A percentile compares a stretch with the other conserved stretches of the same genome.
phyloP scores from a whole-genome alignment of 2,113 vertebrate genomes.

The Larimichthys polyactis region DNA sequence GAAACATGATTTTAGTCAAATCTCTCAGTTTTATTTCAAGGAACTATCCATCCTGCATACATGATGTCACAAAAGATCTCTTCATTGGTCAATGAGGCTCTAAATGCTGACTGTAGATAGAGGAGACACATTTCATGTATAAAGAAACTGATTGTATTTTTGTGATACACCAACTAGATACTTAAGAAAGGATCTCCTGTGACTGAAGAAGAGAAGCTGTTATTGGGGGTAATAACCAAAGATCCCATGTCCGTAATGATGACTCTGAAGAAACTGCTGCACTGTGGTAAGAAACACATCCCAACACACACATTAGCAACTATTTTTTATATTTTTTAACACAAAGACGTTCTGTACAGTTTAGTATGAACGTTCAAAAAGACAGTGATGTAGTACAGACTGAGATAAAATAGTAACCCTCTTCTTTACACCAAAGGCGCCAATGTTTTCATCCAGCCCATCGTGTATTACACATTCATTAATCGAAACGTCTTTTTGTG shows the following conservation, averaged over 20 bases:
- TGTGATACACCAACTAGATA: slow-evolving; percentile 54
- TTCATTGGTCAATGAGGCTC: too few relatives aligned
- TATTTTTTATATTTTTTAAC: too few relatives aligned
- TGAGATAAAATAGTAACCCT: too few relatives aligned
- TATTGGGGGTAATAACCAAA: slow-evolving; percentile 65
- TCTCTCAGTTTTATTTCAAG: background rate
- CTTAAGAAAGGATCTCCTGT: slow-evolving; percentile 62
- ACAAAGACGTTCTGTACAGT: too few relatives aligned
- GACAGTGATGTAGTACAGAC: too few relatives aligned
- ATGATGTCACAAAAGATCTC: too few relatives aligned
- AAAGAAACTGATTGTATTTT: background rate
- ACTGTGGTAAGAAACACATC: slow-evolving; percentile 66
- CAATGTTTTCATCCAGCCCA: background rate
- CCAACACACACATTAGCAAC: too few relatives aligned
- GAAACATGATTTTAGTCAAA: background rate
- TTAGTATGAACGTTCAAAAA: too few relatives aligned
- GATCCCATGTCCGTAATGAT: slow-evolving; percentile 45
- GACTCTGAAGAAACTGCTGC: slow-evolving; percentile 74
- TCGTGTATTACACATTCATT: background rate
- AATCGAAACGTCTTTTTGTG: background rate
- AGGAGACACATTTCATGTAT: too few relatives aligned
- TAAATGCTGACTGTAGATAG: too few relatives aligned
- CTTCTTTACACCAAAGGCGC: background rate
- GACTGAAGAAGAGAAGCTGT: slow-evolving; percentile 70
- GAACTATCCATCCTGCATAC: too few relatives aligned